A percentile compares a stretch with the other conserved stretches of the same genome.
Evolutionary conservation across 2,113 vertebrate genomes (phyloP).

Genomic region (Mormyrus iriodes): DNA sequence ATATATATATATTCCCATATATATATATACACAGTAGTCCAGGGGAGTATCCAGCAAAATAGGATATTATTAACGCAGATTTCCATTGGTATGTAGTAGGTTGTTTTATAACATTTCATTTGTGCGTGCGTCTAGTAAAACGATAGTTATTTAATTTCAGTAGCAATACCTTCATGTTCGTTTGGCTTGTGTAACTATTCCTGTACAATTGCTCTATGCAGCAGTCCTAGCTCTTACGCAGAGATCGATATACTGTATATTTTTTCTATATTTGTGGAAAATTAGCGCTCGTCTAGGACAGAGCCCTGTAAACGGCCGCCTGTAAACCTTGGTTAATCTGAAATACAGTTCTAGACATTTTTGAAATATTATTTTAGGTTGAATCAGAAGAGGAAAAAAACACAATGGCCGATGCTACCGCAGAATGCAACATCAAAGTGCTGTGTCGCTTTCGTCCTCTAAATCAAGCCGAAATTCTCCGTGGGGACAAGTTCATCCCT

Average conservation of each 20-base stretch:
- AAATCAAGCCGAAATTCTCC: constrained; percentile 75
- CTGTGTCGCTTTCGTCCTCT: constrained; percentile 85
- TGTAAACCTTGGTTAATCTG: not conserved
- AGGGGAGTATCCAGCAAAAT: not conserved
- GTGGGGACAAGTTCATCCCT: constrained; percentile 84
- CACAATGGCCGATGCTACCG: constrained; percentile 75
- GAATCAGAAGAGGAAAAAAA: constrained; percentile 1
- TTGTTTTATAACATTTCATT: not conserved
- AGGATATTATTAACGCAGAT: not conserved
- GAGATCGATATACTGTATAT: not conserved
- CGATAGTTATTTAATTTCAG: not conserved
- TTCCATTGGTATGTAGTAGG: not conserved
- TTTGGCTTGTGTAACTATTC: not conserved
- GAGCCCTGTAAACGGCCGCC: too few species aligned
- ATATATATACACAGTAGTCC: not conserved
- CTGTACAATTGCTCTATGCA: constrained; percentile 6
- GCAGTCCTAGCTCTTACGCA: not conserved
- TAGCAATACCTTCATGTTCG: not conserved
- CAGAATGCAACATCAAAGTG: constrained; percentile 90
- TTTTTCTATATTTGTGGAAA: not conserved
- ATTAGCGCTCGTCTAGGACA: not conserved
- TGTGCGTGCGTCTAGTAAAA: not conserved
- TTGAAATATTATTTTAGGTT: constrained; percentile 1
- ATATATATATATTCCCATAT: too few species aligned
- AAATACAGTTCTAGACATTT: not conserved